A percentile compares a stretch with the other conserved stretches of the same genome.
phyloP scores from a whole-genome alignment of 2,888 invertebrate species.

The Acanthosepion esculentum region DNA sequence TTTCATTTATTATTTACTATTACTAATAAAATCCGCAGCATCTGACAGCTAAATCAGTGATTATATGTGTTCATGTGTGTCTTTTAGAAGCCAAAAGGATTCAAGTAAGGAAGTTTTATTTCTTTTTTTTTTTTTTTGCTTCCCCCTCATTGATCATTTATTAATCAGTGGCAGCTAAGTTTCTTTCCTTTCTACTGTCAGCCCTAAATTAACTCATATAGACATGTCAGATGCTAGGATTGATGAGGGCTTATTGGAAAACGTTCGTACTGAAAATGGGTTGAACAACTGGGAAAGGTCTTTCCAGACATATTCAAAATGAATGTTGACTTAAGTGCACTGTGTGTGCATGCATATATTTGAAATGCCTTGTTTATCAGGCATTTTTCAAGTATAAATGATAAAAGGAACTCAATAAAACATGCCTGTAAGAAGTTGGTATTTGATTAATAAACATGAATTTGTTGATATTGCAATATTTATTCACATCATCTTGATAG shows the following conservation, averaged over 20 bases:
- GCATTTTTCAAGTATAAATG: too few species aligned
- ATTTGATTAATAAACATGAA: too few species aligned
- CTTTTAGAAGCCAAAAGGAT: neutral
- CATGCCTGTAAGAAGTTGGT: too few species aligned
- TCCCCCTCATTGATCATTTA: neutral
- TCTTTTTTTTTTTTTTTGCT: neutral
- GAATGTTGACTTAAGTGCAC: neutral
- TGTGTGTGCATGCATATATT: neutral
- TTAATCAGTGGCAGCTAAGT: neutral
- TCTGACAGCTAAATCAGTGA: too few species aligned
- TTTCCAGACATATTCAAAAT: neutral
- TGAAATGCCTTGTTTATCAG: neutral
- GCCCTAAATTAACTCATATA: neutral
- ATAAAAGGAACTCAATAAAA: too few species aligned
- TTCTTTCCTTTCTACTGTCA: neutral
- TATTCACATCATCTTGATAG: too few species aligned
- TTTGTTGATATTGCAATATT: too few species aligned
- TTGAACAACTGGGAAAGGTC: neutral
- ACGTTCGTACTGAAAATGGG: neutral
- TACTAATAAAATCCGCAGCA: too few species aligned
- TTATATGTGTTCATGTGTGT: neutral
- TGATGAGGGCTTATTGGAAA: neutral
- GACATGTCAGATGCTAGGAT: neutral
- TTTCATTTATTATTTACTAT: too few species aligned
- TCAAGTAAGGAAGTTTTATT: neutral